Evolutionary conservation across 64 coral and sea anemone genomes (phyloP).

Genomic region (Astreopora myriophthalma): DNA sequence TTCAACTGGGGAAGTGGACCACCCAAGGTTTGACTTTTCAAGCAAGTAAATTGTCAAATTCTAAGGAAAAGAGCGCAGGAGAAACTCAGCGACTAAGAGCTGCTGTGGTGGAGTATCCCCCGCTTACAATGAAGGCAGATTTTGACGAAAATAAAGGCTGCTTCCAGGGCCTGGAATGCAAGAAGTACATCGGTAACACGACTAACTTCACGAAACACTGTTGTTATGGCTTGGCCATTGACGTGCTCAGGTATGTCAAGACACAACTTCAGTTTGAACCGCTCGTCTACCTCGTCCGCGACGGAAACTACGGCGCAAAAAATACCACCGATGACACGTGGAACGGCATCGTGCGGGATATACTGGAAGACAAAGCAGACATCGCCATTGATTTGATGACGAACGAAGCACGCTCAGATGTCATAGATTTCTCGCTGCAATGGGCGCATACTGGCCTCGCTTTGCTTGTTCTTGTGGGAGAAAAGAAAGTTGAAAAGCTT

Average conservation of each 20-base stretch:
- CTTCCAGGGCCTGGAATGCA: slow-evolving; percentile 67
- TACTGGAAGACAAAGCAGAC: slow-evolving; percentile 61
- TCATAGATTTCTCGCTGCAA: slow-evolving; percentile 82
- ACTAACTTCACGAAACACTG: slow-evolving; percentile 56
- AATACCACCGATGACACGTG: slow-evolving; percentile 67
- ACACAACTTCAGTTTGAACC: slow-evolving; percentile 78
- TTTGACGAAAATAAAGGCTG: slow-evolving; percentile 49
- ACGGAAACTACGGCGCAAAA: slow-evolving; percentile 89
- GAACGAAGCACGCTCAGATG: slow-evolving; percentile 84
- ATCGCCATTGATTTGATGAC: slow-evolving; percentile 95
- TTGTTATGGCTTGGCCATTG: slow-evolving; percentile 90
- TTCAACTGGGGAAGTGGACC: slow-evolving; percentile 49
- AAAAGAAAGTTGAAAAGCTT: slow-evolving; percentile 70
- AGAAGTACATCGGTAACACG: slow-evolving; percentile 27
- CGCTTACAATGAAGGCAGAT: slow-evolving; percentile 81
- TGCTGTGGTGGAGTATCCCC: slow-evolving; percentile 91
- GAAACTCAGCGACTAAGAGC: slow-evolving; percentile 56
- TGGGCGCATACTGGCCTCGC: slow-evolving; percentile 87
- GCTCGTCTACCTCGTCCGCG: slow-evolving; percentile 82
- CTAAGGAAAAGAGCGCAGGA: not conserved
- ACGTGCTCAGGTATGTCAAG: slow-evolving; percentile 78
- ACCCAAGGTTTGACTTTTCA: slow-evolving; percentile 54
- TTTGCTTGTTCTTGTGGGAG: slow-evolving; percentile 84
- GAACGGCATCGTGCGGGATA: slow-evolving; percentile 84
- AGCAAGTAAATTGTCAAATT: not conserved